Evolutionary conservation across 2,888 invertebrate species (phyloP).

Genomic region (Phalera bucephala): DNA sequence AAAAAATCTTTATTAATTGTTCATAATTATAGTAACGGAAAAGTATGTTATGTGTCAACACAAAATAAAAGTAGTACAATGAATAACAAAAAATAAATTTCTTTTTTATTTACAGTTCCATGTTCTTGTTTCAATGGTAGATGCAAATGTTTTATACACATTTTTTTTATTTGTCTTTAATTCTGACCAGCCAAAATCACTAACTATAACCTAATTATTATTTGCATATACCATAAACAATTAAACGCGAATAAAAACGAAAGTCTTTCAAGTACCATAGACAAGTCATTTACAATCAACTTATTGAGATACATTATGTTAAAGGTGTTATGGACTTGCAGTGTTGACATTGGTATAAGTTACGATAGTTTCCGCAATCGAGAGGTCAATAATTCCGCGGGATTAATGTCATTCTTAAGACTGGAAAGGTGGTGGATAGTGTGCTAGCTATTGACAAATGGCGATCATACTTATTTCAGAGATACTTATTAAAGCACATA

Average conservation of each 20-base stretch:
- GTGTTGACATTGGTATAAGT: too few species aligned
- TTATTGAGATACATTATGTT: constrained; percentile 43
- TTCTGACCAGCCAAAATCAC: constrained; percentile 35
- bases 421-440: too few species aligned
- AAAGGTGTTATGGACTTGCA: constrained; percentile 24
- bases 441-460: too few species aligned
- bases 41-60: constrained; percentile 62
- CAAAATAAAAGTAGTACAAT: constrained; percentile 69
- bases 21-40: constrained; percentile 69
- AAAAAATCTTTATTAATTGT: constrained; percentile 72
- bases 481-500: too few species aligned
- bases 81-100: constrained; percentile 69
- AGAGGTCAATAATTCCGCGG: too few species aligned
- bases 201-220: constrained; percentile 30
- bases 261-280: constrained; percentile 45
- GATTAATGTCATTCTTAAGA: too few species aligned
- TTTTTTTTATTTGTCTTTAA: constrained; percentile 18
- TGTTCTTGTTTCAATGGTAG: constrained; percentile 40
- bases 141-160: constrained; percentile 34
- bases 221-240: constrained; percentile 35
- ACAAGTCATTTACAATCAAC: constrained; percentile 53
- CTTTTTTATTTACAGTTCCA: constrained; percentile 63
- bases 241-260: constrained; percentile 31
- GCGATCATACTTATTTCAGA: too few species aligned
- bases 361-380: too few species aligned